Base-by-base conservation (phyloP, 37 sponge, comb jelly and placozoan species). In the Crambe crambe region DNA sequence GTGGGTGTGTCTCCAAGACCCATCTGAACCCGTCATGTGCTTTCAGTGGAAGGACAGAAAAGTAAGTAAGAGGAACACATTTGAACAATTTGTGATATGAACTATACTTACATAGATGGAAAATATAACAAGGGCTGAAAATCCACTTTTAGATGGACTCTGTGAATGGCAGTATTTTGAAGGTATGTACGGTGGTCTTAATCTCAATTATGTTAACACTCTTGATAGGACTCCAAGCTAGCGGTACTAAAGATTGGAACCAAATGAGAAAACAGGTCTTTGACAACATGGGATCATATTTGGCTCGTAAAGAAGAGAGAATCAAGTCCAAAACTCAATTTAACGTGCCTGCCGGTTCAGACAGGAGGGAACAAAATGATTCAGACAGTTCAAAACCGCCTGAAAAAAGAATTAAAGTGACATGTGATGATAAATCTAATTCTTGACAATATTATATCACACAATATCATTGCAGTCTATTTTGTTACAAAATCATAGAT, bases 241-340 rank as follows among this genome's bases (percentile, higher is more conserved):
- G n/a, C n/a, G 63, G 63, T 62, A 20, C 63, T 23, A 74, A 21
- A 27, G 70, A 79, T 74, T 84, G 85, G 85, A n/a, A 36, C 58
- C 25, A 57, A 5, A 42, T 91, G 63, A 80, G 71, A 42, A 91
- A 91, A 58, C 81, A 74, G 12, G 78, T 61, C 0, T 86, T 82
- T 82, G 91, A 91, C 58, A 91, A 91, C 75, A 73, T 86, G 75
- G 37, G 83, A 10, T n/a, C 42, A 12, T 91, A 91, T 59, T 29
- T 86, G 37, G 77, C 76, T 37, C 82, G 64, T 18, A 91, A 91
- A 26, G 83, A 86, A 37, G 87, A 91, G 78, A 81, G 91, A 56
- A 66, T 86, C 2, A 51, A 56, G 26, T 17, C 21, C 56, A 29
- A 36, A 61, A 40, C n/a, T n/a, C n/a, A 36, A 59, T 60, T 29